A percentile compares a stretch with the other conserved stretches of the same genome.
phyloP scores from a whole-genome alignment of 2,113 vertebrate genomes.

The Thoracochromis brauschi region DNA sequence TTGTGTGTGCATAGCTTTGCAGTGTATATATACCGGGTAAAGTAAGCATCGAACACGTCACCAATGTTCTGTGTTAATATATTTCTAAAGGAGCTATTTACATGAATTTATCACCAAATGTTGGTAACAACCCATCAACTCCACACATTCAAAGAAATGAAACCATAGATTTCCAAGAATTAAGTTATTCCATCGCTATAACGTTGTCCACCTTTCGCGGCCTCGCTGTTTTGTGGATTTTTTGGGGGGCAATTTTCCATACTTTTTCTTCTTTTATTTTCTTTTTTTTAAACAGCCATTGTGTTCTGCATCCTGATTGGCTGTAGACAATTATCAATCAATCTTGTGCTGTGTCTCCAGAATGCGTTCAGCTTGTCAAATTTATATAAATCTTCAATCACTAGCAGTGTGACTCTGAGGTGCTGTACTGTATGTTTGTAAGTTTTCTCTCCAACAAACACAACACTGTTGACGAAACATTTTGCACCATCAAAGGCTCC shows the following conservation, averaged over 20 bases:
- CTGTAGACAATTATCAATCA: not conserved
- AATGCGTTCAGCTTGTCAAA: not conserved
- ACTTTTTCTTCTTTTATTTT: not conserved
- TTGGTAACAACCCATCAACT: not conserved
- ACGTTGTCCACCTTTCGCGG: rapidly evolving
- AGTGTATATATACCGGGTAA: not conserved
- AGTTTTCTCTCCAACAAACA: not conserved
- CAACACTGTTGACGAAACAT: not conserved
- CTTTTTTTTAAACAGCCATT: not conserved
- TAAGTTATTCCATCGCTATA: not conserved
- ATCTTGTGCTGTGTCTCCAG: not conserved
- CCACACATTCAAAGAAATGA: not conserved
- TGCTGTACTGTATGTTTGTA: not conserved
- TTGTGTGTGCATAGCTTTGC: not conserved
- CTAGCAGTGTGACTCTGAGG: not conserved
- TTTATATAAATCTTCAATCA: not conserved
- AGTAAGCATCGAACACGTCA: not conserved
- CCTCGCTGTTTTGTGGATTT: not conserved
- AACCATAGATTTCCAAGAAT: not conserved
- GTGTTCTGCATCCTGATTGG: not conserved
- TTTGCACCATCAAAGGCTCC: not conserved
- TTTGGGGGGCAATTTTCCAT: not conserved
- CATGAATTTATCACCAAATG: not conserved
- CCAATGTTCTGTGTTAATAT: not conserved
- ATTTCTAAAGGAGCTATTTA: not conserved